Conservation (phyloP, 2,888 invertebrate species). For the Eristalis pertinax region DNA sequence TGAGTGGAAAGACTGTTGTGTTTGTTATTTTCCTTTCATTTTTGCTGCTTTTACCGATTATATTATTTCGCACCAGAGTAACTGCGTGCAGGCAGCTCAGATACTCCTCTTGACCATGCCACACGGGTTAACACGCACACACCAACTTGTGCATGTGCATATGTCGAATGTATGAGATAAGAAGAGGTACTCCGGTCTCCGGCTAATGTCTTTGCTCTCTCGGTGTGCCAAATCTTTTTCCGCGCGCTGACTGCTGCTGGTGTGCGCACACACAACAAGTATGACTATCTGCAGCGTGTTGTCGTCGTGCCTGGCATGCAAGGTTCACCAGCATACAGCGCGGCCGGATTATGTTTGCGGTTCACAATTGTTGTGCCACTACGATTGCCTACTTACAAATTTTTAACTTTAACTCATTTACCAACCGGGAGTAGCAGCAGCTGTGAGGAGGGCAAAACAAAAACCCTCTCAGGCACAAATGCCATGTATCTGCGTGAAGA, state of each 20-base stretch:
- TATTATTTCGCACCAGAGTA: constrained; percentile 65
- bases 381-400: constrained; percentile 70
- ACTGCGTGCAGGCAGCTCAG: constrained; percentile 70
- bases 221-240: constrained; percentile 50
- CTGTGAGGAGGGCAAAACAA: constrained; percentile 13
- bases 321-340: constrained; percentile 25
- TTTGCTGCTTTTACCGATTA: constrained; percentile 62
- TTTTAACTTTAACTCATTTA: constrained; percentile 64
- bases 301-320: constrained; percentile 56
- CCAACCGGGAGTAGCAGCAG: constrained; percentile 13
- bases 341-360: constrained; percentile 65
- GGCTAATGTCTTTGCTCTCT: constrained; percentile 49
- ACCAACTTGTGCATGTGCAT: not conserved
- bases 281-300: constrained; percentile 31
- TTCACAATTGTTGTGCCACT: constrained; percentile 71
- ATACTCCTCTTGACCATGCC: constrained; percentile 56
- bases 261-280: constrained; percentile 37
- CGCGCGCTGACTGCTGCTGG: constrained; percentile 12
- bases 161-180: constrained; percentile 42
- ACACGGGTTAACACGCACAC: constrained; percentile 23
- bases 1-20: too few species aligned
- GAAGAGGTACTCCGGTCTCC: constrained; percentile 45
- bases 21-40: constrained; percentile 4
- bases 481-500: constrained; percentile 63
- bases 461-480: constrained; percentile 50